Base-by-base conservation (phyloP, 2,113 vertebrate species). In the Pardalotus punctatus region DNA sequence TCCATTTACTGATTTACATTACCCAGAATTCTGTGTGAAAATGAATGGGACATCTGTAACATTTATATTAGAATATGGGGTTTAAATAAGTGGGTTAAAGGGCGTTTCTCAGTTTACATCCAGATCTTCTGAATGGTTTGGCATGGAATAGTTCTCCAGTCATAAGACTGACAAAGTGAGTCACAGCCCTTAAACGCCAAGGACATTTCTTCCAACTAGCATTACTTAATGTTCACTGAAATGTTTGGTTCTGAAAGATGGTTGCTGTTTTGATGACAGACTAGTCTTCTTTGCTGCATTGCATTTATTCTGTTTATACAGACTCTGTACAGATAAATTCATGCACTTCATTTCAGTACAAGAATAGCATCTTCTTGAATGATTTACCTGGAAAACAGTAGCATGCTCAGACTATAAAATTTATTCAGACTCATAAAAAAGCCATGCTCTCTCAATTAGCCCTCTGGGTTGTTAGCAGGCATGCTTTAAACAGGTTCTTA, bases 181-280 rank as follows among this genome's bases (percentile, higher is more conserved):
- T 90, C 84, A 93, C 35, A 89, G 60, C 38, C 47, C 77, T 87
- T 90, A 86, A 92, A 86, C 70, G 57, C 65, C 90, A 95, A 50
- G 61, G 70, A 76, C 51, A 7, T 85, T 88, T 61, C 42, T 93
- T 83, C 47, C 81, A 71, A 31, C 38, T 51, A 43, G 29, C 47
- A 36, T 88, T 91, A 66, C 45, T 84, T 87, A 42, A 53, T 76
- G 77, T 82, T 91, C 61, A 47, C 66, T 85, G 80, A 81, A 88
- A 50, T 69, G 77, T 76, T 81, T 73, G 18, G 74, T 76, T 93
- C 85, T 54, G 72, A 62, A 72, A 38, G 38, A 40, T 22, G 11
- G n/a, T 51, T 78, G 62, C 77, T 93, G 12, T 81, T 92, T 80
- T 78, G 94, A 47, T 70, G 72, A 61, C 35, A 84, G 45, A 16